Conservation (phyloP, 1,140 invertebrate genomes). For the Hylaeus volcanicus region DNA sequence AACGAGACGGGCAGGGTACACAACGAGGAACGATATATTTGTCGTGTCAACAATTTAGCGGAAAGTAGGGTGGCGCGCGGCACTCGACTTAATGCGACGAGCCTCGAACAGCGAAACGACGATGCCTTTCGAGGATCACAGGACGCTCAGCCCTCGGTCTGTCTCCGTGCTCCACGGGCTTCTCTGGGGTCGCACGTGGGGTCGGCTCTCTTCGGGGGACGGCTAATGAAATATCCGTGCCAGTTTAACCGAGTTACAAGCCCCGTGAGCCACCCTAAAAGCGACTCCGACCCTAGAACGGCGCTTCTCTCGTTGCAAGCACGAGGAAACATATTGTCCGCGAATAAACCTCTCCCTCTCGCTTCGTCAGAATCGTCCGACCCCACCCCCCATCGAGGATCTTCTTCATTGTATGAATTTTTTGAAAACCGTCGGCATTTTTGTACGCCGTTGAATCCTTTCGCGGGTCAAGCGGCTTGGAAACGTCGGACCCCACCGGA, state of each 20-base stretch:
- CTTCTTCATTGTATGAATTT: not conserved
- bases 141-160: conserved; percentile 42
- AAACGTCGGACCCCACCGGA: not conserved
- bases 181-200: conserved; percentile 64
- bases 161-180: conserved; percentile 47
- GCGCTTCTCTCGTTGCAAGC: conserved; percentile 65
- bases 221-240: conserved; percentile 81
- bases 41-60: conserved; percentile 79
- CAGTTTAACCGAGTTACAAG: conserved; percentile 80
- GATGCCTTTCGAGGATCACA: conserved; percentile 58
- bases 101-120: conserved; percentile 63
- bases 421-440: conserved; percentile 2
- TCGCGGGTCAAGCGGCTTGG: not conserved
- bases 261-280: conserved; percentile 69
- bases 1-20: not conserved
- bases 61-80: conserved; percentile 56
- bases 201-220: conserved; percentile 63
- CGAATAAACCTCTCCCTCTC: conserved; percentile 65
- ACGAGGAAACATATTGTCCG: conserved; percentile 80
- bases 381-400: conserved; percentile 2
- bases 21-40: conserved; percentile 74
- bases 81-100: conserved; percentile 75
- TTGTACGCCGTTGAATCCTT: not conserved
- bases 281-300: conserved; percentile 60
- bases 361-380: conserved; percentile 19